Evolutionary conservation across 2,888 invertebrate species (phyloP).

Genomic region (Pachymerium ferrugineum): DNA sequence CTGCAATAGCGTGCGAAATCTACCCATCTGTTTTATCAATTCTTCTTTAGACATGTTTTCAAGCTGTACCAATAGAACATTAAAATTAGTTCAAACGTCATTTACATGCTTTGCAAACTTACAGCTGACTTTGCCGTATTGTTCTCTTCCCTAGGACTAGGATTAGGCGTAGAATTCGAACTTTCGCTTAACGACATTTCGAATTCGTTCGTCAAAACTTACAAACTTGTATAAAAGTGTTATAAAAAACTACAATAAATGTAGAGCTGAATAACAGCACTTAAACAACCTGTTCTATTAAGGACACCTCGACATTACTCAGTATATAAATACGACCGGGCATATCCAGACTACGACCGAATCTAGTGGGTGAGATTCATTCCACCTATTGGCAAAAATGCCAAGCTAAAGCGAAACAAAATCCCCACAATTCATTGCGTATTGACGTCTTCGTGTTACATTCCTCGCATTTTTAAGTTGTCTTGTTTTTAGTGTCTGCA

Average conservation of each 20-base stretch:
- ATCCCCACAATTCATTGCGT: not conserved
- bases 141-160: not conserved
- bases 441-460: conserved; percentile 13
- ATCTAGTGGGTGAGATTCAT: not conserved
- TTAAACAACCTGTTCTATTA: not conserved
- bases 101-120: not conserved
- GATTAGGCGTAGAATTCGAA: not conserved
- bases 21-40: conserved; percentile 48
- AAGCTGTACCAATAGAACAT: conserved; percentile 40
- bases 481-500: conserved; percentile 1
- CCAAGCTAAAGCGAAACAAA: not conserved
- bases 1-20: conserved; percentile 45
- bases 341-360: not conserved
- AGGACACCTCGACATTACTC: no score
- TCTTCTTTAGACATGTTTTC: conserved; percentile 47
- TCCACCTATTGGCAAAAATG: not conserved
- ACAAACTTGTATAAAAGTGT: not conserved
- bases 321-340: no score
- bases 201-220: not conserved
- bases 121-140: not conserved
- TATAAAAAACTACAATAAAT: not conserved
- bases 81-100: not conserved
- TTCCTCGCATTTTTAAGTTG: conserved; percentile 19
- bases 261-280: not conserved
- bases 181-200: not conserved